Evolutionary conservation across 2,888 invertebrate genomes (phyloP).

Genomic region (Acanthopleura granulata): DNA sequence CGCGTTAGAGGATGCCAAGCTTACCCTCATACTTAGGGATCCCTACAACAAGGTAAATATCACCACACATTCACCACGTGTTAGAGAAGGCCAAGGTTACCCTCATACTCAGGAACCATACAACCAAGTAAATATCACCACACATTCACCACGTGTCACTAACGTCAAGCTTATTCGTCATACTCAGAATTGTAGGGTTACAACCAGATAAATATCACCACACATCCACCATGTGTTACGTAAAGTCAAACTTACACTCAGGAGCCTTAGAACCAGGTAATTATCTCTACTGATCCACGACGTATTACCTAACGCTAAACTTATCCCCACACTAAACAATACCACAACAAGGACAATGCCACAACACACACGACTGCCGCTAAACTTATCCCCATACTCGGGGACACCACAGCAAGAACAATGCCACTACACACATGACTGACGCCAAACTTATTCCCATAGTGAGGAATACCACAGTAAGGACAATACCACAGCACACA

Average conservation of each 20-base stretch:
- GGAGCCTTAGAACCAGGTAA: slow-evolving; percentile 54
- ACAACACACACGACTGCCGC: too few species aligned
- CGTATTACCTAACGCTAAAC: slow-evolving; percentile 24
- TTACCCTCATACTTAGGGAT: slow-evolving; percentile 53
- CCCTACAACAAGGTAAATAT: slow-evolving; percentile 49
- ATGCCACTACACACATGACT: background rate
- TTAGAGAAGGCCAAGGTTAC: too few species aligned
- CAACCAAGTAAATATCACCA: too few species aligned
- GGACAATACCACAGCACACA: too few species aligned
- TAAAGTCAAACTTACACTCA: background rate
- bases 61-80: too few species aligned
- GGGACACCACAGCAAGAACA: slow-evolving; percentile 54
- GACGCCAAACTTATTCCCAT: slow-evolving; percentile 44
- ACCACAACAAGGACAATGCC: slow-evolving; percentile 34
- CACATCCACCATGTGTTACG: slow-evolving; percentile 39
- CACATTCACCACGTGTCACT: slow-evolving; percentile 37
- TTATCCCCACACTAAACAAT: slow-evolving; percentile 51
- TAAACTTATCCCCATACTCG: slow-evolving; percentile 42
- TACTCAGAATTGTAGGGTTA: slow-evolving; percentile 40
- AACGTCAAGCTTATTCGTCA: slow-evolving; percentile 25
- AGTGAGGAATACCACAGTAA: slow-evolving; percentile 48
- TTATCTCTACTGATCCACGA: background rate
- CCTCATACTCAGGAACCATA: too few species aligned
- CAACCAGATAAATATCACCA: slow-evolving; percentile 16
- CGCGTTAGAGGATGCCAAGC: slow-evolving; percentile 23